A percentile compares a stretch with the other conserved stretches of the same genome.
These are phyloP conservation scores for Linurgus olivaceus DNA, from an alignment of 2,797 vertebrate genomes.

Conservation along the genomic window DNA sequence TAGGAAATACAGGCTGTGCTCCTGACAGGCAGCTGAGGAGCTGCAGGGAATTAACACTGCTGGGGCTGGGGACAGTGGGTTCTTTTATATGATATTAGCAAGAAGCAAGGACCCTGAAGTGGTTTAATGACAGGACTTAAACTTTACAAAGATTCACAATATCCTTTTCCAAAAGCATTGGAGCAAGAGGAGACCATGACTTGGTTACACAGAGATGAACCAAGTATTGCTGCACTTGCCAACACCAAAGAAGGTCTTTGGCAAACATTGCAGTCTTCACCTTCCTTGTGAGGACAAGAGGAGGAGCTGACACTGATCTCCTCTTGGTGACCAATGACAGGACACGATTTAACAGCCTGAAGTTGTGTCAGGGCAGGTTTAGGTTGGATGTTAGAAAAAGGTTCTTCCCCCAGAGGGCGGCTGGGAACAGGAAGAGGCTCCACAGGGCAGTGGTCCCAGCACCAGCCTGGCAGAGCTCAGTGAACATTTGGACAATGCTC, in stretches of 20 bases:
- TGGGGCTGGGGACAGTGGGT: not conserved
- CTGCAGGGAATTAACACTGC: not conserved
- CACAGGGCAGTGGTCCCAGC: not conserved
- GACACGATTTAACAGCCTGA: fast-evolving
- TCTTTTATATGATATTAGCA: not conserved
- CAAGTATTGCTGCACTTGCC: not conserved
- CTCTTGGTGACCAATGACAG: not conserved
- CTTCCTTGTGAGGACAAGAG: fast-evolving
- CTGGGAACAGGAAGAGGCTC: fast-evolving
- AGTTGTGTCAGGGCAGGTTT: not conserved
- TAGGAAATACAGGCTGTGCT: not conserved
- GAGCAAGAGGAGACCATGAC: not conserved
- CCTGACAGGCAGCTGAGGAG: not conserved
- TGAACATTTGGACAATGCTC: fast-evolving
- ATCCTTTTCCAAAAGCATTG: not conserved
- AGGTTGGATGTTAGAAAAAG: not conserved
- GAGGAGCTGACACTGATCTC: not conserved
- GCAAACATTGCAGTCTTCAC: not conserved
- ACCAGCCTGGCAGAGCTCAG: not conserved
- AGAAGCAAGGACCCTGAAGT: not conserved
- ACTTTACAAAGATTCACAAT: not conserved
- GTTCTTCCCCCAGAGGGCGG: not conserved
- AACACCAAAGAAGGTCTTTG: not conserved
- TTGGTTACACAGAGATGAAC: not conserved
- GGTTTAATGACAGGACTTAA: not conserved